Conservation (phyloP, 2,113 vertebrate genomes). For the Megaleporinus macrocephalus region DNA sequence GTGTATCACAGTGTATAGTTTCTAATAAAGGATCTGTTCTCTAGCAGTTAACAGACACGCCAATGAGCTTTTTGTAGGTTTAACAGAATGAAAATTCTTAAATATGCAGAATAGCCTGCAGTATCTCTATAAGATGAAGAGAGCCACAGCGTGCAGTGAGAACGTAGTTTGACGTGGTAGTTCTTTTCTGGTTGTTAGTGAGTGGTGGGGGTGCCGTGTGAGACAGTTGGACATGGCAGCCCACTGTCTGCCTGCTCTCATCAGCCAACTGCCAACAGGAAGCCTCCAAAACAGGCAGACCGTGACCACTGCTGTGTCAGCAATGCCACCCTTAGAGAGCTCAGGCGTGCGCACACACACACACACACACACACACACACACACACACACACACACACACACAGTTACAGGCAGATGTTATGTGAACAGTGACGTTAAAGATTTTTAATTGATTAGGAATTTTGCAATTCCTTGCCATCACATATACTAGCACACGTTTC, state of each 20-base stretch:
- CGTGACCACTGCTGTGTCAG: conserved; percentile 46
- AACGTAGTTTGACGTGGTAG: neutral
- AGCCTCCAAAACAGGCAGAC: conserved; percentile 47
- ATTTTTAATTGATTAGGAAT: too few species aligned
- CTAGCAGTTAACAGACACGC: neutral
- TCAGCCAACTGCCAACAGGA: conserved; percentile 28
- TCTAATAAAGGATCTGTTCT: neutral
- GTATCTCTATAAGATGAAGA: neutral
- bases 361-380: neutral
- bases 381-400: neutral
- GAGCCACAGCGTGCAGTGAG: neutral
- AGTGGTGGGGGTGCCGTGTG: neutral
- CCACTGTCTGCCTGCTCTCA: conserved; percentile 22
- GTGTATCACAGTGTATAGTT: neutral
- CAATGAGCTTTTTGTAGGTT: neutral
- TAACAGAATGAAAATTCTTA: neutral
- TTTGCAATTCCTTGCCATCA: too few species aligned
- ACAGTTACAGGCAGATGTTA: neutral
- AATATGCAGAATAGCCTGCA: neutral
- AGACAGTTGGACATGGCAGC: neutral
- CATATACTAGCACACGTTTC: too few species aligned
- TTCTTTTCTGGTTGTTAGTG: conserved; percentile 16
- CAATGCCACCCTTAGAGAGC: neutral
- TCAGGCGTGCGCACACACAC: too few species aligned
- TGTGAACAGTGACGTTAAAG: too few species aligned